Evolutionary conservation across 2,113 vertebrate species (phyloP).

Genomic region (Carettochelys insculpta): DNA sequence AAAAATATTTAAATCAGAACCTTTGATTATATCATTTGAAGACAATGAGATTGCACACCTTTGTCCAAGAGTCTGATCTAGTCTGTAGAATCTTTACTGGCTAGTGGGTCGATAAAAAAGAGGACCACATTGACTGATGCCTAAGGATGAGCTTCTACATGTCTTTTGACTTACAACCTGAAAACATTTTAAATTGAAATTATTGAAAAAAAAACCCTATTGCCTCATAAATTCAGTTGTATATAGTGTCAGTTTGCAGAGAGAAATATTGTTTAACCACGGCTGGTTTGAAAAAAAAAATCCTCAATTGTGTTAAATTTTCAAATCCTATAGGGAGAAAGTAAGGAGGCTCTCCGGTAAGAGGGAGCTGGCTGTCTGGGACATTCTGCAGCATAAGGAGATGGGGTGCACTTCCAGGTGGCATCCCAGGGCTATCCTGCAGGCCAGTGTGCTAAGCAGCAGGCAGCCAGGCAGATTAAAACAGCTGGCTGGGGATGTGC

Average conservation of each 20-base stretch:
- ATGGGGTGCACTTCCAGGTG: no score
- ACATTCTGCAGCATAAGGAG: no score
- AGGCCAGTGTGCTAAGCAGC: no score
- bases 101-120: background rate
- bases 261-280: background rate
- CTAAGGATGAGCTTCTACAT: background rate
- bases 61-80: background rate
- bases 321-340: background rate
- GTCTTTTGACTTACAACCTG: accelerated
- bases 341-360: no score
- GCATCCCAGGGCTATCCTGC: no score
- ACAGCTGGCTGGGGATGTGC: no score
- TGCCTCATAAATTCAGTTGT: background rate
- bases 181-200: background rate
- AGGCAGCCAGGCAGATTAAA: no score
- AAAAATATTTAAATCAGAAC: background rate
- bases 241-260: background rate
- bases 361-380: no score
- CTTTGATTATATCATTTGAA: background rate
- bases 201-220: background rate
- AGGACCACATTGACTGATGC: background rate
- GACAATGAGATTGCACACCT: background rate
- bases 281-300: background rate
- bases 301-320: background rate
- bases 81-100: background rate